Conservation (phyloP, 2,113 vertebrate species). For the Pungitius pungitius region DNA sequence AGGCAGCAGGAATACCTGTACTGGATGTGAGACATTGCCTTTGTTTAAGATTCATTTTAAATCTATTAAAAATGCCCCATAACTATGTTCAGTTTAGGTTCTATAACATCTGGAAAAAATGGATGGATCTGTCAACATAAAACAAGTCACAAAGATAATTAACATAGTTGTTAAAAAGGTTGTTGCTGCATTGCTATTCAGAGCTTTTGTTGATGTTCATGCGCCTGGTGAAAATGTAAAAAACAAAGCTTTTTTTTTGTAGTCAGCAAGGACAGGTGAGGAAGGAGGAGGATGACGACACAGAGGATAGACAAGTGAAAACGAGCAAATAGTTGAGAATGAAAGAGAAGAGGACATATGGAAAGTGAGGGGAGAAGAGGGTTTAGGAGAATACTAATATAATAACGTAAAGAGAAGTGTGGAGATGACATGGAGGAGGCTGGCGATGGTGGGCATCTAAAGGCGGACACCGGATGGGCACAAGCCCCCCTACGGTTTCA, state of each 20-base stretch:
- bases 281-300: background rate
- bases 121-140: background rate
- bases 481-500: constrained; percentile 36
- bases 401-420: background rate
- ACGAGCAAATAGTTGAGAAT: background rate
- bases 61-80: background rate
- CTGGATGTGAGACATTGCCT: background rate
- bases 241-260: constrained; percentile 10
- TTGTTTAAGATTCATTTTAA: constrained; percentile 2
- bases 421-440: constrained; percentile 2
- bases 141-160: background rate
- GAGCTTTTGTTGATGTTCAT: constrained; percentile 7
- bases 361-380: background rate
- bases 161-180: constrained; percentile 5
- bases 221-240: background rate
- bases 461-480: constrained; percentile 31
- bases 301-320: background rate
- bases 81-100: background rate
- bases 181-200: background rate
- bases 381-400: background rate
- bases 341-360: constrained; percentile 1
- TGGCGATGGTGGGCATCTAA: constrained; percentile 18
- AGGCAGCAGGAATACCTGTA: background rate
- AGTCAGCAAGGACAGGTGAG: background rate
- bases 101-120: constrained; percentile 4